Evolutionary conservation across 64 coral and sea anemone species (phyloP).

Genomic region (Acropora tenuis): DNA sequence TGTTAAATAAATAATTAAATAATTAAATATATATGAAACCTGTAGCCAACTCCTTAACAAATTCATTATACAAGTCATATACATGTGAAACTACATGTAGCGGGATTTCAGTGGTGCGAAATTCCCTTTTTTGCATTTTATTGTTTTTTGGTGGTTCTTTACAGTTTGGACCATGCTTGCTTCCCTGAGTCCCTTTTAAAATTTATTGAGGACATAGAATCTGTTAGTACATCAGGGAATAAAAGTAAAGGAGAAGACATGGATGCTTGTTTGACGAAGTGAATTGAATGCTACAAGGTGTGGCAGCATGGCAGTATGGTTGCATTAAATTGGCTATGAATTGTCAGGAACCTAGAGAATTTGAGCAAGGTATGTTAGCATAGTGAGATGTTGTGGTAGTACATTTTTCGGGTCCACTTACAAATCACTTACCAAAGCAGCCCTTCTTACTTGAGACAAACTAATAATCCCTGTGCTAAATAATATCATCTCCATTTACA

Average conservation of each 20-base stretch:
- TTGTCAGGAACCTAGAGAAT: constrained; percentile 45
- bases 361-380: constrained; percentile 12
- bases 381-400: not conserved
- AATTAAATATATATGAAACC: too few relatives aligned
- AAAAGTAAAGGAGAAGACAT: constrained; percentile 20
- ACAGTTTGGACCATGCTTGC: constrained; percentile 3
- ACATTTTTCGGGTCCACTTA: not conserved
- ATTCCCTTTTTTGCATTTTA: not conserved
- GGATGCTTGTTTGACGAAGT: constrained; percentile 55
- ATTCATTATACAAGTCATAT: too few relatives aligned
- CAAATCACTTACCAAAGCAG: not conserved
- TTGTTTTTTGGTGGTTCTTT: not conserved
- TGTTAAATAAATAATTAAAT: too few relatives aligned
- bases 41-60: too few relatives aligned
- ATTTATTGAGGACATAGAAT: not conserved
- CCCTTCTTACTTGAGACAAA: not conserved
- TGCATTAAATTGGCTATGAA: constrained; percentile 48
- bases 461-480: not conserved
- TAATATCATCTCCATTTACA: not conserved
- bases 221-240: not conserved
- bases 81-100: too few relatives aligned
- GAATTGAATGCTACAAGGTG: constrained; percentile 37
- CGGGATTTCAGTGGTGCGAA: too few relatives aligned
- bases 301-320: constrained; percentile 57
- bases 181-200: not conserved